Conservation (phyloP, 2,888 invertebrate species). For the Pocota personata region DNA sequence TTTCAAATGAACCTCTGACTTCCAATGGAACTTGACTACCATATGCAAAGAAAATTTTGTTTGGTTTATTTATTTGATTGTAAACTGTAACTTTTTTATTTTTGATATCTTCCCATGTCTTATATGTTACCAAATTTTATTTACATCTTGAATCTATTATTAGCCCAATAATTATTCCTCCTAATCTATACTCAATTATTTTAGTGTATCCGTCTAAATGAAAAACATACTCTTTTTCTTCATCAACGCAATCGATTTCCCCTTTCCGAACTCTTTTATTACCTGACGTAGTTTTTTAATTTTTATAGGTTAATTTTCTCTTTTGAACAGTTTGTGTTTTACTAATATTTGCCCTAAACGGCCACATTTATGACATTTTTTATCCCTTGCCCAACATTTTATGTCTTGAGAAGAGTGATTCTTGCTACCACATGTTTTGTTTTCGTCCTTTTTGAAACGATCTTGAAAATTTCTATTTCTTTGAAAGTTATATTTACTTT, state of each 20-base stretch:
- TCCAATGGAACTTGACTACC: not conserved
- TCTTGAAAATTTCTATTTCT: not conserved
- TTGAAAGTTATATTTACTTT: not conserved
- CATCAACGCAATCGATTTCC: slow-evolving; percentile 5
- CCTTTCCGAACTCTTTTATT: slow-evolving; percentile 5
- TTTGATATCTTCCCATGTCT: slow-evolving; percentile 8
- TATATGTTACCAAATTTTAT: slow-evolving; percentile 8
- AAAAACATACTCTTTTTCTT: slow-evolving; percentile 20
- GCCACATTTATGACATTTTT: not conserved
- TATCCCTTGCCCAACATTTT: slow-evolving; percentile 14
- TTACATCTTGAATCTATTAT: slow-evolving; percentile 18
- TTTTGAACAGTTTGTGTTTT: not conserved
- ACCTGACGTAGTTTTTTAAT: not conserved
- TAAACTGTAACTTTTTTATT: not conserved
- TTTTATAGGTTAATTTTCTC: too few species aligned
- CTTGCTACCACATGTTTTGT: slow-evolving; percentile 26
- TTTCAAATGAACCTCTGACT: not conserved
- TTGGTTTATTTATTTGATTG: slow-evolving; percentile 11
- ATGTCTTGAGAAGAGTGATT: slow-evolving; percentile 16
- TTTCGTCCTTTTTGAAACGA: not conserved
- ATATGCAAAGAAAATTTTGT: slow-evolving; percentile 2
- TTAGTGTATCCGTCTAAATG: slow-evolving; percentile 13
- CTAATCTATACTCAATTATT: not conserved
- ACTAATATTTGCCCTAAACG: not conserved
- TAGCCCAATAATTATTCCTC: not conserved